These are phyloP conservation scores for Zaprionus vittiger DNA, from an alignment of 1,140 invertebrate species.

Conservation along the genomic window DNA sequence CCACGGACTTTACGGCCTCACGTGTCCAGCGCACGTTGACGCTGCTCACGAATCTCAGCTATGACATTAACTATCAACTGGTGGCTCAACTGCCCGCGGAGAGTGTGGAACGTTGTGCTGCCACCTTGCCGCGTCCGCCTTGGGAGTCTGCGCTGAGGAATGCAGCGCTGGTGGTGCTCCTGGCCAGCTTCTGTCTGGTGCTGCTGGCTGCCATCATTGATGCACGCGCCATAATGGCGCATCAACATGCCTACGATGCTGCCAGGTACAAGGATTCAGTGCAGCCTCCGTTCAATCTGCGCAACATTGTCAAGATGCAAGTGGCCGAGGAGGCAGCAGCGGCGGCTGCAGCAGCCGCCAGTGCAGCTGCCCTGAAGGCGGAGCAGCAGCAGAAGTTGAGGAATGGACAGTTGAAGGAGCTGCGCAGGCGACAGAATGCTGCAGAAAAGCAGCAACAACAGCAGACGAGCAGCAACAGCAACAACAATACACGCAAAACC, in stretches of 20 bases:
- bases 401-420: constrained; percentile 49
- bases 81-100: constrained; percentile 92
- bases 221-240: constrained; percentile 88
- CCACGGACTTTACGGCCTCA: constrained; percentile 96
- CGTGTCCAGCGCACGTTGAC: constrained; percentile 88
- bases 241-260: constrained; percentile 85
- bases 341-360: constrained; percentile 26
- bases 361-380: constrained; percentile 27
- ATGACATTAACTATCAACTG: constrained; percentile 89
- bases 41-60: constrained; percentile 87
- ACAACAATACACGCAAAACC: constrained; percentile 31
- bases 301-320: constrained; percentile 83
- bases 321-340: constrained; percentile 52
- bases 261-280: constrained; percentile 85
- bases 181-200: constrained; percentile 88
- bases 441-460: constrained; percentile 1
- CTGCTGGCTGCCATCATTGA: constrained; percentile 90
- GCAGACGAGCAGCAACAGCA: background rate
- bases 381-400: constrained; percentile 38
- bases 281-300: constrained; percentile 87
- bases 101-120: constrained; percentile 90
- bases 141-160: constrained; percentile 93
- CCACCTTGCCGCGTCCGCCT: constrained; percentile 89
- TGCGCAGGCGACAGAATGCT: constrained; percentile 47
- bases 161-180: constrained; percentile 87